Evolutionary conservation across 2,888 invertebrate genomes (phyloP).

Genomic region (Caenorhabditis sp.): DNA sequence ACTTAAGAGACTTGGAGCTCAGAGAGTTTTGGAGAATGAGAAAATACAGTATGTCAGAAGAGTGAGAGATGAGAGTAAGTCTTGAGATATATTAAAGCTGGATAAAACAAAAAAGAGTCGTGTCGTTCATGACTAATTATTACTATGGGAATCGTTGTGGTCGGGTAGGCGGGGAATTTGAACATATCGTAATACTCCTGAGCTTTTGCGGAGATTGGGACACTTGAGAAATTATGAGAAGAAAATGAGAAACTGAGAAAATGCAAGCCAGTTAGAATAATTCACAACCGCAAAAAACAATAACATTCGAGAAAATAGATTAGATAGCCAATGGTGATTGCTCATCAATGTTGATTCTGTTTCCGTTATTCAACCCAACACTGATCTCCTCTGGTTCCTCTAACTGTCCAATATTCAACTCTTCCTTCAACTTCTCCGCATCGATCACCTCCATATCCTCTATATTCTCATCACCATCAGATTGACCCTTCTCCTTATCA

Average conservation of each 20-base stretch:
- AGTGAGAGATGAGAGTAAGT: neutral
- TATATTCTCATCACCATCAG: conserved; percentile 57
- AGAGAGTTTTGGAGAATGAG: neutral
- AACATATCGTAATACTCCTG: conserved; percentile 1
- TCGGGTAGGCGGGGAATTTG: neutral
- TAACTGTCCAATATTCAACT: conserved; percentile 61
- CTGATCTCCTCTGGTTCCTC: conserved; percentile 66
- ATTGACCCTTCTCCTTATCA: conserved; percentile 52
- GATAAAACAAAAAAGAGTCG: neutral
- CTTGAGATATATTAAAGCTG: conserved; percentile 21
- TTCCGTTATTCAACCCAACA: conserved; percentile 65
- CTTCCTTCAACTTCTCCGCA: conserved; percentile 63
- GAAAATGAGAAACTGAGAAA: neutral
- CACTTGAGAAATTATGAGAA: neutral
- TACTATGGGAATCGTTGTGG: conserved; percentile 3
- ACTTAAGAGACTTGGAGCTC: neutral
- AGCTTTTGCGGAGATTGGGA: conserved; percentile 9
- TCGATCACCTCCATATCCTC: conserved; percentile 64
- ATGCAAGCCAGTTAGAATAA: conserved; percentile 3
- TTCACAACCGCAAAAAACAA: conserved; percentile 45
- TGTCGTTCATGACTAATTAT: neutral
- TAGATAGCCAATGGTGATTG: conserved; percentile 44
- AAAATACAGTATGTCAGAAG: too few relatives aligned
- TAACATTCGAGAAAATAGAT: conserved; percentile 8
- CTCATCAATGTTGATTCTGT: conserved; percentile 60